Base-by-base conservation (phyloP, 2,113 vertebrate species). In the Protobothrops flavoviridis region DNA sequence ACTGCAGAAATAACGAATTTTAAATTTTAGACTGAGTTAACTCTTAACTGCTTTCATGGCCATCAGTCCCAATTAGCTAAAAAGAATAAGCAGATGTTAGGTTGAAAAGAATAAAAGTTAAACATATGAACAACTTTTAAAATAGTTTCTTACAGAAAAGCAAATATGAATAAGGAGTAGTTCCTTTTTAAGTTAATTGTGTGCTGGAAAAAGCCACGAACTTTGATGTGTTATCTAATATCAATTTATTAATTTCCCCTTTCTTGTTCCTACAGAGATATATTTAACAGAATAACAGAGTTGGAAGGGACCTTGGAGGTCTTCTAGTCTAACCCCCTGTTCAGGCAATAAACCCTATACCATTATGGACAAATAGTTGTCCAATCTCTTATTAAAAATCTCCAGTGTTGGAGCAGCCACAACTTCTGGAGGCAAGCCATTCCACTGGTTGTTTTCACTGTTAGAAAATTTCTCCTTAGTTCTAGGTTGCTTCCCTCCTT, bases 21-120 rank as follows among this genome's bases (percentile, higher is more conserved):
- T 96, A 93, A 43, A 95, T 96, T 97, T 96, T 96, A 95, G 17
- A 87, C 59, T 92, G 52, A 90, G 45, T 57, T 96, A 94, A 87
- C 90, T 91, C 57, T 88, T 94, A 92, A 96, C 53, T 85, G 85
- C 61, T 93, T 94, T 92, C 61, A 45, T 6, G 1, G 86, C 29
- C 50, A 91, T 91, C 90, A 74, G 43, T 93, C 93, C 57, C 94
- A 96, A 94, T 94, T 96, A 93, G 93, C 56, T 89, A 95, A 86
- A 85, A 93, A 94, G 93, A 88, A 94, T 94, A 97, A 90, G 50
- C 55, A 93, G 91, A 90, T 23, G 39, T 92, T 91, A 89, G 43
- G 33, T 29, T 0, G 26, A 69, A 81, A 95, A 95, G 50, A 93
- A 45, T 57, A 89, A 88, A 89, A 92, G 43, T 6, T 88, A 33